Evolutionary conservation across 2,113 vertebrate genomes (phyloP).

Genomic region (human (Homo sapiens)): GRCh38 chr3:119946501-119947000

Average conservation of each 20-base stretch:
- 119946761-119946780: background rate
- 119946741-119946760: background rate
- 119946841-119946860: constrained; percentile 4
- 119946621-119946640: constrained; percentile 9
- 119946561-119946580: background rate
- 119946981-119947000: background rate
- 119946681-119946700: rapidly evolving
- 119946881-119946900: background rate
- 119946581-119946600: background rate
- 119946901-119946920: background rate
- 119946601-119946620: background rate
- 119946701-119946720: background rate
- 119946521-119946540: background rate
- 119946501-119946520: background rate
- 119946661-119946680: background rate
- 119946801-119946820: background rate
- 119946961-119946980: background rate
- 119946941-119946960: constrained; percentile 9
- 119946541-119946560: background rate
- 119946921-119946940: constrained; percentile 9
- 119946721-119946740: constrained; percentile 43
- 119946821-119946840: background rate
- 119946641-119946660: background rate
- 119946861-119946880: background rate
- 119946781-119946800: background rate